Base-by-base conservation (phyloP, 1,140 invertebrate genomes). In the Acromyrmex heyeri region DNA sequence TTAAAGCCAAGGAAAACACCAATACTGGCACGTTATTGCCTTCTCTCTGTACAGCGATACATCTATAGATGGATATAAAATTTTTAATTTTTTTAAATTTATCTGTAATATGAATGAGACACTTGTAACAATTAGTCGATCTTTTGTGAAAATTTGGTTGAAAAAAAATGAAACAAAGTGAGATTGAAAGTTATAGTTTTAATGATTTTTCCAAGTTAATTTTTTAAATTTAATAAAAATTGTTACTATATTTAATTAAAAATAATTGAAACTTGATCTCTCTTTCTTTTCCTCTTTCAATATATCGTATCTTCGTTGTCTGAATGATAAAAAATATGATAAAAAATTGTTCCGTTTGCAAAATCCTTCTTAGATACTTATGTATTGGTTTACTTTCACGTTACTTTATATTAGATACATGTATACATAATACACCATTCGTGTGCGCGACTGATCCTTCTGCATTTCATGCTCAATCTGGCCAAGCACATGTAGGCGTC, bases 1-100 rank as follows among this genome's bases (percentile, higher is more conserved):
- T 88, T 78, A 85, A 72, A 85, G 50, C 38, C 55, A 73, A 79
- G 55, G 85, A 83, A 93, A 92, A 91, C 86, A 78, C 65, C 44
- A 21, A 48, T 48, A 92, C 59, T 3, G 27, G 14, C 30, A 10
- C 24, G 16, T 44, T 34, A 27, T 67, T n/a, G 38, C 44, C 2
- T 48, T 14, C 8, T 61, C 16, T n/a, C 8, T 57, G 18, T 16
- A 44, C 5, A 59, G 0, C 4, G 12, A 44, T 38, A n/a, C 16
- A 18, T 1, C 6, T 34, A 8, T 55, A 21, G 21, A 50, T 5
- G 21, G 18, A 59, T 38, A 69, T 38, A 10, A 6, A 59, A 59
- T 3, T 14, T 27, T 21, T 10, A 59, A 59, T 30, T 72, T 72
- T 30, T 44, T 30, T 7, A 67, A 12, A 38, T 53, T 7, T 67